Evolutionary conservation across 2,797 vertebrate genomes (phyloP).

Genomic region (Neostethus bicornis): DNA sequence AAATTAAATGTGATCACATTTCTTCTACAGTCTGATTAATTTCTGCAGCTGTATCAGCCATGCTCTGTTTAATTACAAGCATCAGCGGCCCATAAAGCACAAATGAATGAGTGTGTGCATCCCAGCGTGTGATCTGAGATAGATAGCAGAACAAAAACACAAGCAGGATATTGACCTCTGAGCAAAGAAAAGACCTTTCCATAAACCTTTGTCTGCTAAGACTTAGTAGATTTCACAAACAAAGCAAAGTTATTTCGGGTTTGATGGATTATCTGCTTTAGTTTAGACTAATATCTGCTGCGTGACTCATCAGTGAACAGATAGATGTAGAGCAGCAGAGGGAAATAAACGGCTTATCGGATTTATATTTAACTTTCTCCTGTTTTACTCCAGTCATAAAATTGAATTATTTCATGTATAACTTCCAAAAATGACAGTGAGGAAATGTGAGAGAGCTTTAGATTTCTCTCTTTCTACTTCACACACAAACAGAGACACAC

Average conservation of each 20-base stretch:
- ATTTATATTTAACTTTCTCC: conserved; percentile 36
- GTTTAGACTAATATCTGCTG: conserved; percentile 45
- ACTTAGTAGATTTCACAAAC: conserved; percentile 54
- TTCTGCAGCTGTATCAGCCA: conserved; percentile 51
- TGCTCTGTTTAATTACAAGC: conserved; percentile 61
- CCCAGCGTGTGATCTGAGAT: conserved; percentile 52
- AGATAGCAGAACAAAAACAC: conserved; percentile 68
- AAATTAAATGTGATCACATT: conserved; percentile 61
- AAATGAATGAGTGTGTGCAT: conserved; percentile 54
- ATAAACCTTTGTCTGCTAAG: conserved; percentile 48
- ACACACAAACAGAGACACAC: no score
- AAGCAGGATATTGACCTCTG: conserved; percentile 75
- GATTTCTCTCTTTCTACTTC: no score
- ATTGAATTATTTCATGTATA: conserved; percentile 18
- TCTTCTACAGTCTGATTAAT: conserved; percentile 61
- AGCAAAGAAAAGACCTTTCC: conserved; percentile 44
- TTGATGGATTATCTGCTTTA: conserved; percentile 39
- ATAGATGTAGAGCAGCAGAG: conserved; percentile 62
- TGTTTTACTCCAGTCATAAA: conserved; percentile 20
- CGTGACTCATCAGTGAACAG: conserved; percentile 60
- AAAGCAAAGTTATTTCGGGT: conserved; percentile 57
- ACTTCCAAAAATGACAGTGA: not conserved
- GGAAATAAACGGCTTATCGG: conserved; percentile 61
- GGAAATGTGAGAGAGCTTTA: no score
- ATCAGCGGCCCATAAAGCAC: conserved; percentile 59